Conservation (phyloP, 2,113 vertebrate species). For the Synodontis membranacea region DNA sequence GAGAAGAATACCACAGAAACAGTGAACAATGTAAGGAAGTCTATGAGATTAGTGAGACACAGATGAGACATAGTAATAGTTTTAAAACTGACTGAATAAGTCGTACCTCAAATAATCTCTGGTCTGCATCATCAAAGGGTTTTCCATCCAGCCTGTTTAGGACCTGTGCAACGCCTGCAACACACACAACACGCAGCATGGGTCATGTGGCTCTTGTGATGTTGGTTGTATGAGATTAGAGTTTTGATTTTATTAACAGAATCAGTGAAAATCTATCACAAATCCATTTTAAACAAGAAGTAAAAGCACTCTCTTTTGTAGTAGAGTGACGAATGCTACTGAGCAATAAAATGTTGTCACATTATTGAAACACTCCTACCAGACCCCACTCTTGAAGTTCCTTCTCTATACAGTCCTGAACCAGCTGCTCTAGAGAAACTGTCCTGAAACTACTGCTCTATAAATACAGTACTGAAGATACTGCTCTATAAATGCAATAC, state of each 20-base stretch:
- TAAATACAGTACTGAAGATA: not conserved
- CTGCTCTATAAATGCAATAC: not conserved
- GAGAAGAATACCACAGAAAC: not conserved
- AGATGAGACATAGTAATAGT: not conserved
- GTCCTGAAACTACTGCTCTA: no score
- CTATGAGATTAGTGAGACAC: not conserved
- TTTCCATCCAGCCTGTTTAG: slow-evolving; percentile 95
- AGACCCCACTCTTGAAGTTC: slow-evolving; percentile 5
- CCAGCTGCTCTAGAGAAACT: not conserved
- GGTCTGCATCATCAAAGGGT: slow-evolving; percentile 94
- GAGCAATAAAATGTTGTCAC: slow-evolving; percentile 34
- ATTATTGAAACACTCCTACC: slow-evolving; percentile 17
- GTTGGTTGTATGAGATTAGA: no score
- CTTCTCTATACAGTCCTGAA: not conserved
- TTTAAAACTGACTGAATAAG: not conserved
- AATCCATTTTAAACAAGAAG: not conserved
- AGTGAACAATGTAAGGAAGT: not conserved
- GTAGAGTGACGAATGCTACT: slow-evolving; percentile 12
- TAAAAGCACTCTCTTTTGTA: not conserved
- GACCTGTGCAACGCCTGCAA: slow-evolving; percentile 93
- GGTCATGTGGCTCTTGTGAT: not conserved
- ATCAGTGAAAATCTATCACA: not conserved
- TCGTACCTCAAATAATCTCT: slow-evolving; percentile 94
- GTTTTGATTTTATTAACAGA: not conserved
- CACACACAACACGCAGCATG: slow-evolving; percentile 33